Base-by-base conservation (phyloP, 2,888 invertebrate species). In the Volucella zonaria region DNA sequence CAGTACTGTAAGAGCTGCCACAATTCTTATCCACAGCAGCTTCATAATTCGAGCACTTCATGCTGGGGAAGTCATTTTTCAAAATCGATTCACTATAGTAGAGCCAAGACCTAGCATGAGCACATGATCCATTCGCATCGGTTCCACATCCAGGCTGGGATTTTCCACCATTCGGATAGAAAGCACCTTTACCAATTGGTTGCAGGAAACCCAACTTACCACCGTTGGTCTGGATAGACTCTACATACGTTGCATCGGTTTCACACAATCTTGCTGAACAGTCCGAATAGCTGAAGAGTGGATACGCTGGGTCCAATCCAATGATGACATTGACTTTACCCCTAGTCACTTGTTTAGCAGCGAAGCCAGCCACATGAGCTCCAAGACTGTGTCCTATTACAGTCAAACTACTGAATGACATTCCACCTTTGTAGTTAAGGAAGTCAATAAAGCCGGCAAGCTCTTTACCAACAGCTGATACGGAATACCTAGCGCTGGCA, bases 371-470 rank as follows among this genome's bases (percentile, higher is more conserved):
- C 1, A n/a, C 18, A 18, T 18, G 18, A 18, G 18, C n/a, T 0
- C 94, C 94, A 71, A 94, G 90, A 80, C 94, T 94, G 86, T 94
- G 94, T 0, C 94, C 94, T 78, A 94, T 93, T 10, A 91, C 61
- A 92, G 92, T 89, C 92, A 94, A 87, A 91, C 89, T 8, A 92
- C 93, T 47, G 92, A 92, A 56, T 90, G 89, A n/a, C 91, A 92
- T n/a, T 91, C 93, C 70, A 92, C 93, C 87, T 91, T 91, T n/a
- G 91, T 91, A 2, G 92, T 93, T 88, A 93, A 94, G 87, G 70
- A 88, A 89, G 74, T 91, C 89, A 68, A 91, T 87, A 70, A 91
- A 76, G 0, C 9, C 54, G 12, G 90, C 91, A 1, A 90, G 87
- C 68, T 89, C 87, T 62, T 87, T 87, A 14, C 91, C 92, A 23